A percentile compares a stretch with the other conserved stretches of the same genome.
Conservation (phyloP, 2,888 invertebrate genomes). For the Cantharis lateralis region DNA sequence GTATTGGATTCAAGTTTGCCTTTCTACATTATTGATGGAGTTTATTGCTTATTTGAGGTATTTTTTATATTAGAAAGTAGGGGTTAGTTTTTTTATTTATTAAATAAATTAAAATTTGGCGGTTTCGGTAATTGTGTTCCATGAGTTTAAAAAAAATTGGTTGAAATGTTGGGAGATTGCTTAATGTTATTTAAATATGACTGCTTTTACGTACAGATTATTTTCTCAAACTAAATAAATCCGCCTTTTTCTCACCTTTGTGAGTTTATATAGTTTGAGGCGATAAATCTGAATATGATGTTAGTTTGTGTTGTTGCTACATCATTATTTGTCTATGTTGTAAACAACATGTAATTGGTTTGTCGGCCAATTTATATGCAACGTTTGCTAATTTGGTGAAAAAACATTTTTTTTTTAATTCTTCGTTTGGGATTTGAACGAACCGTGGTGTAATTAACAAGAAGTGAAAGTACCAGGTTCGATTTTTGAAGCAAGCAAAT, state of each 20-base stretch:
- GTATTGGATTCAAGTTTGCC: constrained; percentile 72
- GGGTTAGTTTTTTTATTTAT: constrained; percentile 4
- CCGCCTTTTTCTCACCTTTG: background rate
- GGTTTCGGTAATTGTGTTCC: constrained; percentile 29
- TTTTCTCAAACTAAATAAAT: background rate
- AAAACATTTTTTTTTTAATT: background rate
- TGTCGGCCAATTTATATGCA: background rate
- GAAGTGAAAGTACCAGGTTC: background rate
- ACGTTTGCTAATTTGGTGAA: background rate
- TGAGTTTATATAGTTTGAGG: background rate
- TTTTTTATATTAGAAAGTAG: constrained; percentile 35
- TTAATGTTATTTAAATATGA: constrained; percentile 49
- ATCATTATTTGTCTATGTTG: background rate
- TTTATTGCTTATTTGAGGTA: constrained; percentile 77
- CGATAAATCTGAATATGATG: background rate
- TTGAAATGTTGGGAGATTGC: constrained; percentile 5
- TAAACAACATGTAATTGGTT: background rate
- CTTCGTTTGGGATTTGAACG: background rate
- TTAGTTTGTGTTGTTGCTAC: background rate
- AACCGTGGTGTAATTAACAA: background rate
- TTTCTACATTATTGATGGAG: constrained; percentile 67
- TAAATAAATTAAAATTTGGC: background rate
- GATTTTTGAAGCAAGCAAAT: too few species aligned
- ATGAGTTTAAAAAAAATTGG: constrained; percentile 3
- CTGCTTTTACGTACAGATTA: constrained; percentile 43